Conservation (phyloP, 2,113 vertebrate species). For the Paramormyrops kingsleyae region DNA sequence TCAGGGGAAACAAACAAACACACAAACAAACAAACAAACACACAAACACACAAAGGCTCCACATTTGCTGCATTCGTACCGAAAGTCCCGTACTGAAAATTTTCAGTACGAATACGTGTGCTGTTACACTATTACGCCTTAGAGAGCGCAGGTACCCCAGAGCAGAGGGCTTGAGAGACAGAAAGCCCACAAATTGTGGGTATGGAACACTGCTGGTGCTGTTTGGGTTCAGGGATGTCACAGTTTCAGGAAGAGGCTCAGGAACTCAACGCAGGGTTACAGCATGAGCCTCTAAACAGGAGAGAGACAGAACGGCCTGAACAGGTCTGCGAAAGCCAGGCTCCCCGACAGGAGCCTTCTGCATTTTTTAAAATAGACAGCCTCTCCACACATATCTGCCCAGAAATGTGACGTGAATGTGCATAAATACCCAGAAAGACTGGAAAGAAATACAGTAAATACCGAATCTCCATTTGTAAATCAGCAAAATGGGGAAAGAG, state of each 20-base stretch:
- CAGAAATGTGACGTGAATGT: neutral
- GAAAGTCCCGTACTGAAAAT: too few species aligned
- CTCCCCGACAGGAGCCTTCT: neutral
- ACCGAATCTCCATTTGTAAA: neutral
- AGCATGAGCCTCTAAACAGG: neutral
- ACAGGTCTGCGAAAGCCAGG: neutral
- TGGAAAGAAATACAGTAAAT: neutral
- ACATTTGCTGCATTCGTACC: too few species aligned
- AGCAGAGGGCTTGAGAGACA: neutral
- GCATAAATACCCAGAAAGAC: neutral
- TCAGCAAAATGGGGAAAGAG: neutral
- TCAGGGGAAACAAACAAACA: too few species aligned
- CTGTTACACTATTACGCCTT: too few species aligned
- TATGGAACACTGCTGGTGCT: neutral
- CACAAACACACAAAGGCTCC: too few species aligned
- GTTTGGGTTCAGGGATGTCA: neutral
- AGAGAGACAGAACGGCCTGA: neutral
- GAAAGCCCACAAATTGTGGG: neutral
- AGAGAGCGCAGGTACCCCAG: neutral
- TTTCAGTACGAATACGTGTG: too few species aligned
- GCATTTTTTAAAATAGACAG: neutral
- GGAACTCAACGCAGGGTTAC: neutral
- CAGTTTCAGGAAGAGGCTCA: neutral
- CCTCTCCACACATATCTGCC: neutral
- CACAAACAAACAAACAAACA: too few species aligned